Conservation (phyloP, 2,888 invertebrate species). For the Drosophila kuntzei region DNA sequence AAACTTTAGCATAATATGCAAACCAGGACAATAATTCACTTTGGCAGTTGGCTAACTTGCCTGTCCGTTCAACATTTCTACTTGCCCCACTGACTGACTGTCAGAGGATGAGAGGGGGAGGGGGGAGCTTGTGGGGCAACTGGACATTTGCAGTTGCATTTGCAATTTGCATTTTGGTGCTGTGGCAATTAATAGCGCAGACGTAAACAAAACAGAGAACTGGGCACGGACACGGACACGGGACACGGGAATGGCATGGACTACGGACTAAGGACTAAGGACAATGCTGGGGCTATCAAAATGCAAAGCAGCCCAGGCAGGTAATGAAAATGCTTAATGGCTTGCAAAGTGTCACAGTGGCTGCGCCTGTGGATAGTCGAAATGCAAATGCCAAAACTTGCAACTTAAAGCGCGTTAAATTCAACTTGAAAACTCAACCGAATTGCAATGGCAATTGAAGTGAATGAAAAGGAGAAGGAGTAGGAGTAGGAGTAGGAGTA, state of each 20-base stretch:
- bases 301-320: conserved; percentile 75
- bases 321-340: conserved; percentile 80
- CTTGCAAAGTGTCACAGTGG: conserved; percentile 81
- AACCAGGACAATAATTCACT: conserved; percentile 82
- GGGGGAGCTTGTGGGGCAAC: conserved; percentile 7
- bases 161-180: conserved; percentile 80
- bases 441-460: not conserved
- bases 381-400: conserved; percentile 57
- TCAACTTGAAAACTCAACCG: conserved; percentile 49
- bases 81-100: conserved; percentile 10
- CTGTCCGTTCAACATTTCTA: conserved; percentile 13
- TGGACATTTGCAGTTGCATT: conserved; percentile 70
- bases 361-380: conserved; percentile 64
- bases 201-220: conserved; percentile 71
- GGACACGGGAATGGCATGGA: too few species aligned
- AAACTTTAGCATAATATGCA: conserved; percentile 80
- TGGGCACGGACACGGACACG: not conserved
- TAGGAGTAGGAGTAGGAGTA: too few species aligned
- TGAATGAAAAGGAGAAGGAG: not conserved
- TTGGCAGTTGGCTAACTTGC: conserved; percentile 71
- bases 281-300: conserved; percentile 74
- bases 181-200: conserved; percentile 80
- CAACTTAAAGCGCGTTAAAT: conserved; percentile 77
- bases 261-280: conserved; percentile 27
- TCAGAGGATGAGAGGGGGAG: not conserved